These are phyloP conservation scores for Lepidurus packardi DNA, from an alignment of 1,140 invertebrate species.

Conservation along the genomic window DNA sequence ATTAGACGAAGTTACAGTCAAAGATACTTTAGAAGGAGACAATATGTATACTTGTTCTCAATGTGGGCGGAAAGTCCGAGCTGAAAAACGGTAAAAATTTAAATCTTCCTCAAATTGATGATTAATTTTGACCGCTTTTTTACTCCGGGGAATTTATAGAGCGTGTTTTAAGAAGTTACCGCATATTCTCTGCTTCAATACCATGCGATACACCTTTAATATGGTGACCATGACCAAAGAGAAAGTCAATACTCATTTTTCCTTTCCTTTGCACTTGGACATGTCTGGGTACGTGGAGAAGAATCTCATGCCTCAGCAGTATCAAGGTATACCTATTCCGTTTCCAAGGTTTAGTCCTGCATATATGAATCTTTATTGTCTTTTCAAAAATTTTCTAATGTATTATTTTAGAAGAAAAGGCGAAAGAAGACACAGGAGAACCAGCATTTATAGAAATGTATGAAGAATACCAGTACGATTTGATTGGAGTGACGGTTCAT, in stretches of 20 bases:
- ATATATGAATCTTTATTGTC: background rate
- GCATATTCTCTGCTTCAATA: constrained; percentile 90
- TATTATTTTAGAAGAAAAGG: constrained; percentile 23
- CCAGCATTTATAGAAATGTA: constrained; percentile 44
- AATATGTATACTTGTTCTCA: constrained; percentile 97
- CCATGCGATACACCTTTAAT: constrained; percentile 96
- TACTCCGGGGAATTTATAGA: constrained; percentile 48
- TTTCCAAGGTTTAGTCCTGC: background rate
- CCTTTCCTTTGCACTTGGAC: constrained; percentile 85
- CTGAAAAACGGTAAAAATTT: constrained; percentile 68
- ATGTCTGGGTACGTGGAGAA: constrained; percentile 94
- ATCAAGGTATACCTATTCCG: constrained; percentile 51
- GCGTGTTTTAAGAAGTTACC: constrained; percentile 92
- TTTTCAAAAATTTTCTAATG: background rate
- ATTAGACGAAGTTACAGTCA: constrained; percentile 89
- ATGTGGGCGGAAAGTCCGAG: constrained; percentile 87
- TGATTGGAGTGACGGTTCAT: constrained; percentile 93
- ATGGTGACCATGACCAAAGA: constrained; percentile 96
- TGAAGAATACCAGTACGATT: constrained; percentile 68
- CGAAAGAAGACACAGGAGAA: constrained; percentile 51
- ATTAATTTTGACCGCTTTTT: constrained; percentile 33
- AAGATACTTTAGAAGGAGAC: constrained; percentile 91
- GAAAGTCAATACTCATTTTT: constrained; percentile 95
- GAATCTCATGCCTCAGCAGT: constrained; percentile 81
- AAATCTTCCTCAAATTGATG: background rate